phyloP scores from a whole-genome alignment of 1,140 invertebrate species.

The Pantala flavescens region DNA sequence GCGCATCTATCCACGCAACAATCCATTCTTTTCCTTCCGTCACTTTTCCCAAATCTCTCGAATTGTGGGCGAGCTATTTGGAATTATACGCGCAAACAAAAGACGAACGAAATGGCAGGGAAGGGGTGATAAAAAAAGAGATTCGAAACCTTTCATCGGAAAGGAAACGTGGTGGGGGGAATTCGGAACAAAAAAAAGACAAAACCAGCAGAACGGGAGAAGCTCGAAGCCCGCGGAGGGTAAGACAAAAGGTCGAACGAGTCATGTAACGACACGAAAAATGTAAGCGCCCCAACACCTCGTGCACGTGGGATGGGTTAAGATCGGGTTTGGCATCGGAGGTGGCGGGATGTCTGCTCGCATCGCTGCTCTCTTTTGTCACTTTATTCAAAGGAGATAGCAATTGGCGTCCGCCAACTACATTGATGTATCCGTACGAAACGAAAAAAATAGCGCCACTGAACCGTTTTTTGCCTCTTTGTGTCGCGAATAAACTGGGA shows the following conservation, averaged over 20 bases:
- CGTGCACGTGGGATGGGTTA: too few species aligned
- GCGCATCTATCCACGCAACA: too few species aligned
- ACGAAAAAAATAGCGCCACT: not conserved
- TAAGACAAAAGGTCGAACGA: not conserved
- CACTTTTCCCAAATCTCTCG: not conserved
- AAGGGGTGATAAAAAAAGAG: not conserved
- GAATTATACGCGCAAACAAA: not conserved
- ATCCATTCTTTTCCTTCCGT: too few species aligned
- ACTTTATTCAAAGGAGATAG: not conserved
- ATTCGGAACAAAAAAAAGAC: not conserved
- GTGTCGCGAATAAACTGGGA: too few species aligned
- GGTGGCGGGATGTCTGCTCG: not conserved
- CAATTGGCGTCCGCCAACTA: not conserved
- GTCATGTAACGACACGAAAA: not conserved
- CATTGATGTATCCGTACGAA: not conserved
- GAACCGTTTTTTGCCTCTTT: not conserved
- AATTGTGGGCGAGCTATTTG: not conserved
- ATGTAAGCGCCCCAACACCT: not conserved
- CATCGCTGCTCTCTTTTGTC: not conserved
- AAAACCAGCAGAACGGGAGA: not conserved
- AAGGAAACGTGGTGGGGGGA: too few species aligned
- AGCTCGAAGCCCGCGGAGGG: not conserved
- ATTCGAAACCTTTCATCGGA: not conserved
- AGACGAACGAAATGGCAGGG: not conserved
- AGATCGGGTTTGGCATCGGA: too few species aligned